Conservation (phyloP, 2,797 vertebrate species). For the Tragopan temminckii region DNA sequence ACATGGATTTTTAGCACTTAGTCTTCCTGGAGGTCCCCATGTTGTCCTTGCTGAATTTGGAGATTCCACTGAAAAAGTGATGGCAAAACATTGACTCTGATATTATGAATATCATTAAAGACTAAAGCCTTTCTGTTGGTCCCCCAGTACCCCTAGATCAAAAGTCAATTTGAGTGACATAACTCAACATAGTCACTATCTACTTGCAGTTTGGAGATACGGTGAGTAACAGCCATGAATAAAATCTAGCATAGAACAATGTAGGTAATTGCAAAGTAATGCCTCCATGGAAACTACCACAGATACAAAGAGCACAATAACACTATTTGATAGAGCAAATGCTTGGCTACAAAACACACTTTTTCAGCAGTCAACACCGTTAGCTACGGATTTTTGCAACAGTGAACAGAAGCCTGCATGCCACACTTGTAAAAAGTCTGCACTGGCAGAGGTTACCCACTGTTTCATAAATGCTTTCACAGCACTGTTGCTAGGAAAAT, state of each 20-base stretch:
- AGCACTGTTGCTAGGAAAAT: too few species aligned
- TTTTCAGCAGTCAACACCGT: too few species aligned
- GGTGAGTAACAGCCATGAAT: neutral
- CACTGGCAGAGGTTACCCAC: too few species aligned
- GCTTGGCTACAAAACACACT: too few species aligned
- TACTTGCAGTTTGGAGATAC: neutral
- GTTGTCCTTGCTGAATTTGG: neutral
- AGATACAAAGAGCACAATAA: too few species aligned
- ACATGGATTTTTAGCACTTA: neutral
- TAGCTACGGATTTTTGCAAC: too few species aligned
- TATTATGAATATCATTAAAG: neutral
- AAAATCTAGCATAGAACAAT: neutral
- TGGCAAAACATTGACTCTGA: neutral
- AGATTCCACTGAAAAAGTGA: neutral
- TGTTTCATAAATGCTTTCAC: too few species aligned
- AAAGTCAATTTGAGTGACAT: neutral
- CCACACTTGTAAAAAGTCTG: too few species aligned
- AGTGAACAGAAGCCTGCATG: too few species aligned
- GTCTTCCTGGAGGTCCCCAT: neutral
- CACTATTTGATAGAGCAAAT: too few species aligned
- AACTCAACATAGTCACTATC: neutral
- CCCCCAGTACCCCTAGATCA: neutral
- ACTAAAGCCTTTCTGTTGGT: neutral
- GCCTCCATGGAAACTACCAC: too few species aligned
- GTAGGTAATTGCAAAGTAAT: too few species aligned